phyloP scores from a whole-genome alignment of 2,888 invertebrate genomes.

The Sycophila texana region DNA sequence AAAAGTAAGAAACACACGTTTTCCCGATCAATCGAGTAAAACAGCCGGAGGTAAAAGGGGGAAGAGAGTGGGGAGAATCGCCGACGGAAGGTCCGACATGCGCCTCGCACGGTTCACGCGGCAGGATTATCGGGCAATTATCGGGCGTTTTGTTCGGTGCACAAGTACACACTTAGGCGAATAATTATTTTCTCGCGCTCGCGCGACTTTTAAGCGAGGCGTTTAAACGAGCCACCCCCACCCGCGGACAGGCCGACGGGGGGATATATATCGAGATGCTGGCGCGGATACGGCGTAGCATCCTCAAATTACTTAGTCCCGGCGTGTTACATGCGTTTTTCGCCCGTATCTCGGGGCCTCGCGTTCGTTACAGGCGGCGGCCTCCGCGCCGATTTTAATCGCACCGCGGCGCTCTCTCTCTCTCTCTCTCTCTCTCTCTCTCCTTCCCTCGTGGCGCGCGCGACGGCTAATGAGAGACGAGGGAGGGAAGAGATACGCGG shows the following conservation, averaged over 20 bases:
- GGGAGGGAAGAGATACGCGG: not conserved
- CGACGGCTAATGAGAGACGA: slow-evolving; percentile 26
- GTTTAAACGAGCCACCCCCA: not conserved
- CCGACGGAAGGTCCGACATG: not conserved
- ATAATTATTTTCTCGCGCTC: slow-evolving; percentile 40
- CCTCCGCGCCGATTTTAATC: slow-evolving; percentile 46
- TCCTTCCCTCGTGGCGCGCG: slow-evolving; percentile 4
- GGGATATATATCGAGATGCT: slow-evolving; percentile 19
- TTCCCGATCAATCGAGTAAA: no score
- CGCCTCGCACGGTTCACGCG: not conserved
- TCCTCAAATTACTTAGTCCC: slow-evolving; percentile 50
- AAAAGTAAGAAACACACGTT: no score
- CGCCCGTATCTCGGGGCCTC: slow-evolving; percentile 22
- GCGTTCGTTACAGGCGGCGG: slow-evolving; percentile 34
- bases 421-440: not conserved
- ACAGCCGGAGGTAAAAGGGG: no score
- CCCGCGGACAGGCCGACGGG: not conserved
- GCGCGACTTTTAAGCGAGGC: slow-evolving; percentile 14
- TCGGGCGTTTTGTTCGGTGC: slow-evolving; percentile 10
- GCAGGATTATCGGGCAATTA: slow-evolving; percentile 35
- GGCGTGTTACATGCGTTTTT: slow-evolving; percentile 48
- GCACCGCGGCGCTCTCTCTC: not conserved
- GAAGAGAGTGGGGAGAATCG: not conserved
- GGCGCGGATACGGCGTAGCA: slow-evolving; percentile 15
- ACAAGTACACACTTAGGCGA: slow-evolving; percentile 1